Evolutionary conservation across 2,888 invertebrate genomes (phyloP).

Genomic region (Ectropis crepuscularia): DNA sequence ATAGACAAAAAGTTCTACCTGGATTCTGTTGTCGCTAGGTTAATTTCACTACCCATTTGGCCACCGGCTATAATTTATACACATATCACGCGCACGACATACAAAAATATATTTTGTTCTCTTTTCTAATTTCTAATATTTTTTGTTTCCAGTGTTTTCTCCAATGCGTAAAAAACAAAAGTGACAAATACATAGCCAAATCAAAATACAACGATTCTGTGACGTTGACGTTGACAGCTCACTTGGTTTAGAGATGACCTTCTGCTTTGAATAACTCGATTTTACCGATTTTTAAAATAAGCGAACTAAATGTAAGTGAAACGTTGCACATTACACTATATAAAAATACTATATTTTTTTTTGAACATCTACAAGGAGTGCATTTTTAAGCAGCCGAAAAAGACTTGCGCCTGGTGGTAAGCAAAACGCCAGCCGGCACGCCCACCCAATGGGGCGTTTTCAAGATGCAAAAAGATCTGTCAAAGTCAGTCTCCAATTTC

Average conservation of each 20-base stretch:
- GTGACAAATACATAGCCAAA: slow-evolving; percentile 37
- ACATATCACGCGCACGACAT: slow-evolving; percentile 53
- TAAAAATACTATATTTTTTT: no score
- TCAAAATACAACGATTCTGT: not conserved
- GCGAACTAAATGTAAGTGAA: not conserved
- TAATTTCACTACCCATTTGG: slow-evolving; percentile 79
- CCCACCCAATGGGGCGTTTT: no score
- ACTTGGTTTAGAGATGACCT: not conserved
- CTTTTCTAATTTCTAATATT: slow-evolving; percentile 23
- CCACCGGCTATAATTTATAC: slow-evolving; percentile 68
- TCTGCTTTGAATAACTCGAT: not conserved
- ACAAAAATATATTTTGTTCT: slow-evolving; percentile 27
- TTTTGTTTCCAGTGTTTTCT: slow-evolving; percentile 33
- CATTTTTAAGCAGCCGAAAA: no score
- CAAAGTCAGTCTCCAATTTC: no score
- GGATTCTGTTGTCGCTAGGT: slow-evolving; percentile 63
- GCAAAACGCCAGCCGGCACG: no score
- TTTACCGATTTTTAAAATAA: slow-evolving; percentile 4
- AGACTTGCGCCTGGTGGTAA: no score
- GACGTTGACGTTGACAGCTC: slow-evolving; percentile 5
- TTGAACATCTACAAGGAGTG: no score
- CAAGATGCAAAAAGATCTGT: no score
- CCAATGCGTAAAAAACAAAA: slow-evolving; percentile 47
- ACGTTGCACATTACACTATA: no score
- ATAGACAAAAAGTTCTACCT: slow-evolving; percentile 53